These are phyloP conservation scores for Diachrysia chrysitis DNA, from an alignment of 2,888 invertebrate species.

Conservation along the genomic window DNA sequence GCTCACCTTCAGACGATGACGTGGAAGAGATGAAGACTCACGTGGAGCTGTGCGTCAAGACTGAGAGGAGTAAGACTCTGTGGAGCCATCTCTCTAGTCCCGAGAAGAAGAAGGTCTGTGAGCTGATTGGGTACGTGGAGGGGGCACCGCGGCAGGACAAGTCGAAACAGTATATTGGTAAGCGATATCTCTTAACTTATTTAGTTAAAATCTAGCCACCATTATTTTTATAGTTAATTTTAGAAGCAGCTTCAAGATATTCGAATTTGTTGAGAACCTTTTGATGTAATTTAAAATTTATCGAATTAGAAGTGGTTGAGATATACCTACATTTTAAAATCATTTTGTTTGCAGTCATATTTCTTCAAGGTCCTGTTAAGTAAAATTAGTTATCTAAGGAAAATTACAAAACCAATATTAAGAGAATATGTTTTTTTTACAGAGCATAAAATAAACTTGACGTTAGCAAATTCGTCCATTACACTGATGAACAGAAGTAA, in stretches of 20 bases:
- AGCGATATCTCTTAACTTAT: slow-evolving; percentile 37
- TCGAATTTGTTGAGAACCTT: too few relatives aligned
- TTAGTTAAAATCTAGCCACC: too few relatives aligned
- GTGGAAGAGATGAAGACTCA: slow-evolving; percentile 63
- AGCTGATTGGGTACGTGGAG: slow-evolving; percentile 90
- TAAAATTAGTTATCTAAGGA: too few relatives aligned
- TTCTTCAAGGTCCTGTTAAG: too few relatives aligned
- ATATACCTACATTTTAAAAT: too few relatives aligned
- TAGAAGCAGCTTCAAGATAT: too few relatives aligned
- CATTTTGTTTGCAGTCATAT: too few relatives aligned
- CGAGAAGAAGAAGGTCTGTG: slow-evolving; percentile 90
- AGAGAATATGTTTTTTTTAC: slow-evolving; percentile 54
- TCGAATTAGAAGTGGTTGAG: too few relatives aligned
- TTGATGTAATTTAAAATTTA: too few relatives aligned
- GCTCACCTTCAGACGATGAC: slow-evolving; percentile 71
- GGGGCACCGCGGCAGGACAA: slow-evolving; percentile 84
- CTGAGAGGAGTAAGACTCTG: slow-evolving; percentile 86
- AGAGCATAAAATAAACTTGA: slow-evolving; percentile 94
- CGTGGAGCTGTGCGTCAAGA: slow-evolving; percentile 86
- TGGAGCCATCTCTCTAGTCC: slow-evolving; percentile 91
- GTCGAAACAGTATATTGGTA: slow-evolving; percentile 90
- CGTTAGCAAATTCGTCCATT: slow-evolving; percentile 92
- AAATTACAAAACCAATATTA: too few relatives aligned
- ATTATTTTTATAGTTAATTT: too few relatives aligned
- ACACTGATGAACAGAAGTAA: slow-evolving; percentile 91